phyloP scores from a whole-genome alignment of 92 coral and sea anemone species.

The Palythoa grandiflora region DNA sequence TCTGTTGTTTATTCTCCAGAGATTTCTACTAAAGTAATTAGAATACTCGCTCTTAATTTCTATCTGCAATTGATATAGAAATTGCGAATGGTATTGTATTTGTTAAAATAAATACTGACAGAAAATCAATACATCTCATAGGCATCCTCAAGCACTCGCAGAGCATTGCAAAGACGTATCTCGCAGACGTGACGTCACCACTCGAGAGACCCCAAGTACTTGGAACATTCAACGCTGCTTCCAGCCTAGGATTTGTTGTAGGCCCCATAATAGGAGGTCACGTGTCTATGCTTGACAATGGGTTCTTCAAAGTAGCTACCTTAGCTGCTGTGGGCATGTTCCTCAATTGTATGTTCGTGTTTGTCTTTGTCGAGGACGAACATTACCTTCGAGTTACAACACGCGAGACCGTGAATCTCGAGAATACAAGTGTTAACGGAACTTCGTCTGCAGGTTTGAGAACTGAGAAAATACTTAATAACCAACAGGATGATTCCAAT shows the following conservation, averaged over 20 bases:
- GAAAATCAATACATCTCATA: slow-evolving; percentile 18
- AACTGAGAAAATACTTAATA: not conserved
- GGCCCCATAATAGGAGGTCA: slow-evolving; percentile 97
- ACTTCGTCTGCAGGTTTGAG: not conserved
- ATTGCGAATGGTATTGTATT: too few species aligned
- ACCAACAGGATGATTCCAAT: slow-evolving; percentile 21
- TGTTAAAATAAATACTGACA: not conserved
- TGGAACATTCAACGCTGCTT: slow-evolving; percentile 92
- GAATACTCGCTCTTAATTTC: too few species aligned
- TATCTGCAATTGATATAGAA: too few species aligned
- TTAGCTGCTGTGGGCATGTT: slow-evolving; percentile 72
- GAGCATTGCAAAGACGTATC: slow-evolving; percentile 82
- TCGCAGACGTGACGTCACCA: slow-evolving; percentile 86
- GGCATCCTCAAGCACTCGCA: slow-evolving; percentile 96
- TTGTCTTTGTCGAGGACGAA: slow-evolving; percentile 70
- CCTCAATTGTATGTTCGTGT: slow-evolving; percentile 75
- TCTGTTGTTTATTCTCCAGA: too few species aligned
- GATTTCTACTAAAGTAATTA: too few species aligned
- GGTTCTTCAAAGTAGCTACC: slow-evolving; percentile 79
- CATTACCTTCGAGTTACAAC: not conserved
- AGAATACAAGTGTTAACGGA: not conserved
- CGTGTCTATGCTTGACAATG: slow-evolving; percentile 89
- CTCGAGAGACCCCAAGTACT: slow-evolving; percentile 81
- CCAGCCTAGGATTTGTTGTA: slow-evolving; percentile 93
- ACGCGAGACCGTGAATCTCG: not conserved